These are phyloP conservation scores for Andricus grossulariae DNA, from an alignment of 1,140 invertebrate genomes.

Conservation along the genomic window DNA sequence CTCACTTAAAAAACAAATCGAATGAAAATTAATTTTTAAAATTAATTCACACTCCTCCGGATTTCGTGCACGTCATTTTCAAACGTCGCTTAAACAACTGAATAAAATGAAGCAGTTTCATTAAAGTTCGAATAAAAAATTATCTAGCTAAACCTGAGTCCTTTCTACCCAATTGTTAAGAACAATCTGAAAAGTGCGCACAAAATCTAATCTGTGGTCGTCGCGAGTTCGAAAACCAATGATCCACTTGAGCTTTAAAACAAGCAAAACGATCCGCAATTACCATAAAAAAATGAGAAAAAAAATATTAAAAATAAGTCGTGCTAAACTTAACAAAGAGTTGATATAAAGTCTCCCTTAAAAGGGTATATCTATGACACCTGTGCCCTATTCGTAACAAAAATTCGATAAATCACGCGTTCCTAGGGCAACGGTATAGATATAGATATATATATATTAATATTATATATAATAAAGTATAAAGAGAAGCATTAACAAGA, in stretches of 20 bases:
- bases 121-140: constrained; percentile 6
- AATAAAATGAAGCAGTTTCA: constrained; percentile 22
- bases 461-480: constrained; percentile 5
- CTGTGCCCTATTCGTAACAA: constrained; percentile 17
- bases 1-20: not conserved
- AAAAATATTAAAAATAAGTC: constrained; percentile 9
- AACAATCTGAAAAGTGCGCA: constrained; percentile 4
- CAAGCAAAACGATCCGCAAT: constrained; percentile 11
- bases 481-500: constrained; percentile 20
- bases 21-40: constrained; percentile 14
- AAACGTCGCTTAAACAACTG: not conserved
- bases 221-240: constrained; percentile 7
- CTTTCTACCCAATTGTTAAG: constrained; percentile 6
- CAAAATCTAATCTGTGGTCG: not conserved
- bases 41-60: not conserved
- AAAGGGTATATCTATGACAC: not conserved
- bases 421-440: not conserved
- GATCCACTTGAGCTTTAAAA: constrained; percentile 2
- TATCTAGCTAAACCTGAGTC: constrained; percentile 4
- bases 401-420: constrained; percentile 8
- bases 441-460: constrained; percentile 3
- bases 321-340: constrained; percentile 17
- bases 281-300: not conserved
- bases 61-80: constrained; percentile 9
- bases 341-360: constrained; percentile 13